Evolutionary conservation across 2,888 invertebrate species (phyloP).

Genomic region (Pyrrhosoma nymphula): DNA sequence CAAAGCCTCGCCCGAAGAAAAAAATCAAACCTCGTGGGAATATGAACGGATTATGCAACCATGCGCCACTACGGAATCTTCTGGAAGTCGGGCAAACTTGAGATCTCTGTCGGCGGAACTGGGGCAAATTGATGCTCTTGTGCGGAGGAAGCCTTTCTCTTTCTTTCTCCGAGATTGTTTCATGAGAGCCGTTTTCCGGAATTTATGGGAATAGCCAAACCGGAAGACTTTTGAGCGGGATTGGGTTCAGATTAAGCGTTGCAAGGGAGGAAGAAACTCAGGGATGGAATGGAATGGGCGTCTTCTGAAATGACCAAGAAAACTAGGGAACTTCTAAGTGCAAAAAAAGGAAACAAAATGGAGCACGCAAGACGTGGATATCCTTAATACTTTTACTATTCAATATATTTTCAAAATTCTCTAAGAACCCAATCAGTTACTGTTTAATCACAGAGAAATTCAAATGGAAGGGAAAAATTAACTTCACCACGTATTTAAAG

Average conservation of each 20-base stretch:
- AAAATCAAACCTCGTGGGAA: background rate
- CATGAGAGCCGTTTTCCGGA: background rate
- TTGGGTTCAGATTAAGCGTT: background rate
- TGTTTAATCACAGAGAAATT: no score
- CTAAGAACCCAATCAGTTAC: no score
- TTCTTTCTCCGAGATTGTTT: background rate
- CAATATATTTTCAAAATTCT: background rate
- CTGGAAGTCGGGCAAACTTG: background rate
- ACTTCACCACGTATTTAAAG: no score
- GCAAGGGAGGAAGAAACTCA: background rate
- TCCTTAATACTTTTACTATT: background rate
- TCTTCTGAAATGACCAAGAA: background rate
- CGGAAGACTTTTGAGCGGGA: background rate
- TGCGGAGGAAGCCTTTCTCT: background rate
- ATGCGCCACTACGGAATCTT: background rate
- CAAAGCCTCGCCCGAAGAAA: background rate
- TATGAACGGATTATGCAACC: constrained; percentile 6
- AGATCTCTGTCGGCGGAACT: background rate
- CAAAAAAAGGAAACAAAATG: background rate
- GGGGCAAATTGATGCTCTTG: background rate
- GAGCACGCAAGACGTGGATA: background rate
- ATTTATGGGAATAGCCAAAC: background rate
- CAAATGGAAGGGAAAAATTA: no score
- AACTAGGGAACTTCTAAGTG: background rate
- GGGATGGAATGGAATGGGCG: background rate